These are phyloP conservation scores for Thera obeliscata DNA, from an alignment of 2,888 invertebrate genomes.

Conservation along the genomic window DNA sequence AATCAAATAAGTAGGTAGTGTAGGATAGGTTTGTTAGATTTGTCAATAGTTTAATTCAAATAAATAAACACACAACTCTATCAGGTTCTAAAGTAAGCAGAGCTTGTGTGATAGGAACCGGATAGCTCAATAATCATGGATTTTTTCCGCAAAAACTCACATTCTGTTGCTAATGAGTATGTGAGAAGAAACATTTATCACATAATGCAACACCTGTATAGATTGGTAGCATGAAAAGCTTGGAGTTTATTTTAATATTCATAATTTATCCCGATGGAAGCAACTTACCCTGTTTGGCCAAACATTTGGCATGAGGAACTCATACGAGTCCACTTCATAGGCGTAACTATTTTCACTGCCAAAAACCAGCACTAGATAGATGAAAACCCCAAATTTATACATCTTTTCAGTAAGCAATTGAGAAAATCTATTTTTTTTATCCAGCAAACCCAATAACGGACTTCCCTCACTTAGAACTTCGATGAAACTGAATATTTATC, in stretches of 20 bases:
- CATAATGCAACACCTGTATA: background rate
- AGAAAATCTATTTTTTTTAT: conserved; percentile 12
- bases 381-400: conserved; percentile 48
- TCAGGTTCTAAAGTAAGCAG: no score
- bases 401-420: conserved; percentile 41
- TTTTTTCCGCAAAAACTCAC: no score
- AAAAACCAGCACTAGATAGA: conserved; percentile 49
- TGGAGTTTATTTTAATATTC: background rate
- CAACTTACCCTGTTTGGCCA: conserved; percentile 89
- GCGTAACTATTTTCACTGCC: conserved; percentile 49
- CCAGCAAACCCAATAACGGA: background rate
- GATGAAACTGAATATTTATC: background rate
- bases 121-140: background rate
- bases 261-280: background rate
- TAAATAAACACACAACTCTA: no score
- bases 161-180: conserved; percentile 12
- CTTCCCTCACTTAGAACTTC: background rate
- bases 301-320: conserved; percentile 93
- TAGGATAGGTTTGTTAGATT: background rate
- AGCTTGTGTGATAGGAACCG: no score
- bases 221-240: background rate
- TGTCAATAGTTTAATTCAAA: background rate
- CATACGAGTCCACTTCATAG: conserved; percentile 82
- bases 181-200: conserved; percentile 7
- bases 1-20: background rate